A percentile compares a stretch with the other conserved stretches of the same genome.
These are phyloP conservation scores for Chironomus riparius DNA, from an alignment of 2,888 invertebrate genomes.

Conservation along the genomic window DNA sequence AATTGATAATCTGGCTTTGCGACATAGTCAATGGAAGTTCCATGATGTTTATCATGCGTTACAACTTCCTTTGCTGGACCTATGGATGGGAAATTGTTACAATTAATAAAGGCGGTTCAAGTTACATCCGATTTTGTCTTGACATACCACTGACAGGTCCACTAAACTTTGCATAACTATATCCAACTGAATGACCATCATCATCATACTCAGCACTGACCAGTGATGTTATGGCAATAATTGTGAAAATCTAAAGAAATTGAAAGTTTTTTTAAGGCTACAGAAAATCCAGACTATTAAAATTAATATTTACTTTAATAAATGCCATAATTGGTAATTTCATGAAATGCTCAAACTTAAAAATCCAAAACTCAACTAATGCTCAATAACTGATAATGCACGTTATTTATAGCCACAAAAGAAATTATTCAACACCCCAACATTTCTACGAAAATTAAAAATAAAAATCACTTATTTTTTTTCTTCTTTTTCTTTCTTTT, in stretches of 20 bases:
- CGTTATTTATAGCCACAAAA: conserved; percentile 19
- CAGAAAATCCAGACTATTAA: not conserved
- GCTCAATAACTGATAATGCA: conserved; percentile 5
- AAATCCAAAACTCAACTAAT: conserved; percentile 1
- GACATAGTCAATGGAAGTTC: conserved; percentile 57
- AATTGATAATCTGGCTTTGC: conserved; percentile 68
- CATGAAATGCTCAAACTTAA: not conserved
- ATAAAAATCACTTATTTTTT: not conserved
- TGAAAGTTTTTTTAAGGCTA: not conserved
- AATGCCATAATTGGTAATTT: not conserved
- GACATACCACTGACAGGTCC: conserved; percentile 61
- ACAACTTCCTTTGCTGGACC: conserved; percentile 40
- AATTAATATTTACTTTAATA: not conserved
- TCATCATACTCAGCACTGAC: not conserved
- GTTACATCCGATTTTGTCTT: not conserved
- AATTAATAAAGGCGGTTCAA: not conserved
- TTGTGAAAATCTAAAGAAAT: not conserved
- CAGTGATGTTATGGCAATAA: not conserved
- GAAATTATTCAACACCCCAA: conserved; percentile 4
- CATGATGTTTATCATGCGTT: conserved; percentile 40
- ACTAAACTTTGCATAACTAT: conserved; percentile 61
- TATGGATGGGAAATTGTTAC: not conserved
- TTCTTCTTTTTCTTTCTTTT: not conserved
- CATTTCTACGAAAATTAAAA: too few species aligned
- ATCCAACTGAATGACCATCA: conserved; percentile 41